Conservation (phyloP, 2,113 vertebrate genomes). For the Panthera tigris region DNA sequence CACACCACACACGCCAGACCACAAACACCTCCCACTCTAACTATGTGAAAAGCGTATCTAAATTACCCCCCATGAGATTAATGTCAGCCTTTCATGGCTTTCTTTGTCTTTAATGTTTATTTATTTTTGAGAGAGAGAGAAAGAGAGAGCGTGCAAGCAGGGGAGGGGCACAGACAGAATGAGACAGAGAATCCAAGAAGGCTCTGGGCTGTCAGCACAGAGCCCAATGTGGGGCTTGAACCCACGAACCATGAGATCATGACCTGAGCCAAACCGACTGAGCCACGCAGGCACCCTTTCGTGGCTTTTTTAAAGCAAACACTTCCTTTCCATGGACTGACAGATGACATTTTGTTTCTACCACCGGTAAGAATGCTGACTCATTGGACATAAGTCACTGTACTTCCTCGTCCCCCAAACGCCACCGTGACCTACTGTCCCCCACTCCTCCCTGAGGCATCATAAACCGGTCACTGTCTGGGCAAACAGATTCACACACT, state of each 20-base stretch:
- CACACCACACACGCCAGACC: neutral
- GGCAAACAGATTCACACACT: neutral
- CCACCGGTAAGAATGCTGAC: neutral
- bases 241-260: too few species aligned
- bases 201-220: too few species aligned
- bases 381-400: neutral
- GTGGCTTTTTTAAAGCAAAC: neutral
- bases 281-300: too few species aligned
- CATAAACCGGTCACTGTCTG: rapidly evolving
- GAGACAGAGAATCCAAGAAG: too few species aligned
- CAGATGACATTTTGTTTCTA: neutral
- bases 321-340: neutral
- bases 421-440: neutral
- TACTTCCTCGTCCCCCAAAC: neutral
- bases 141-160: too few species aligned
- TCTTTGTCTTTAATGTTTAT: neutral
- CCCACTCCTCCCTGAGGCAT: neutral
- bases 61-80: neutral
- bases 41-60: neutral
- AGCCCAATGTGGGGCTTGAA: too few species aligned
- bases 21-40: neutral
- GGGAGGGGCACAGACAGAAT: too few species aligned
- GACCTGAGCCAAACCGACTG: too few species aligned
- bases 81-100: neutral
- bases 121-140: too few species aligned